Percentiles rank a stretch among this genome's conserved stretches.
These are phyloP conservation scores for Oncorhynchus kisutch DNA, from an alignment of 2,113 vertebrate genomes.

Conservation along the genomic window DNA sequence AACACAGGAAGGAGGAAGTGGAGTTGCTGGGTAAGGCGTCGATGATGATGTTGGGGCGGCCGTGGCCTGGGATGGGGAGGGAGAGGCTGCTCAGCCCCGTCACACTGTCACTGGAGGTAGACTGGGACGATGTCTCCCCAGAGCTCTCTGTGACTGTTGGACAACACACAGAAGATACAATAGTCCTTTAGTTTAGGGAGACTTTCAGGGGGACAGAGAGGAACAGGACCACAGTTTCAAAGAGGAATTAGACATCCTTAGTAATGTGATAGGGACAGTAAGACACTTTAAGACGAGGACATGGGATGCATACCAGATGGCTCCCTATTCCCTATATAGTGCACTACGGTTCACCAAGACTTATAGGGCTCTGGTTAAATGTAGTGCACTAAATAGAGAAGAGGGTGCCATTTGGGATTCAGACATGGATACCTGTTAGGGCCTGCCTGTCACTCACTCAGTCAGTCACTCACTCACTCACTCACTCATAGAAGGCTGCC, in stretches of 20 bases:
- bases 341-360: too few relatives aligned
- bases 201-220: too few relatives aligned
- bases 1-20: constrained; percentile 59
- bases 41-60: constrained; percentile 41
- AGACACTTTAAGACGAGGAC: too few relatives aligned
- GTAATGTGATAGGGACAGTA: too few relatives aligned
- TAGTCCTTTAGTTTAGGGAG: too few relatives aligned
- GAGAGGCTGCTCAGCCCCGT: constrained; percentile 56
- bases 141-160: constrained; percentile 70
- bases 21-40: constrained; percentile 64
- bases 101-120: constrained; percentile 71
- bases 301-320: too few relatives aligned
- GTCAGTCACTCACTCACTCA: constrained; percentile 23
- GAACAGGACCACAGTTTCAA: too few relatives aligned
- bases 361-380: too few relatives aligned
- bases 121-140: constrained; percentile 72
- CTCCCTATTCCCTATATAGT: too few relatives aligned
- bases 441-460: constrained; percentile 49
- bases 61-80: constrained; percentile 44
- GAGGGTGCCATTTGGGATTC: background rate
- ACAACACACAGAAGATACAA: background rate
- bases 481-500: too few relatives aligned
- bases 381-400: background rate
- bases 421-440: background rate
- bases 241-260: too few relatives aligned